Base-by-base conservation (phyloP, 2,888 invertebrate species). In the Electrophaes corylata region DNA sequence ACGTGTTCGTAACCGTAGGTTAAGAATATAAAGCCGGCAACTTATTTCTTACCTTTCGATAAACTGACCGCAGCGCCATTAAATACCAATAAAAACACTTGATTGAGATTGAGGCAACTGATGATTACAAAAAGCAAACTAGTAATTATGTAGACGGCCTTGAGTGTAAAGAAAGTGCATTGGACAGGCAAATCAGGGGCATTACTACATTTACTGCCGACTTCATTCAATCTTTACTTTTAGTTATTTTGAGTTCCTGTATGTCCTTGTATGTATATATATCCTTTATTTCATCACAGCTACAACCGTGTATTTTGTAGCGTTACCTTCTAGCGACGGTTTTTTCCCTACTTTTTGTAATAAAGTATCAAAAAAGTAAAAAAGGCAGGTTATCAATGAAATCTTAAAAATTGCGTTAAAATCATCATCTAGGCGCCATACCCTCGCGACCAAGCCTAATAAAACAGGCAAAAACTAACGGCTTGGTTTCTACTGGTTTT, bases 141-240 rank as follows among this genome's bases (percentile, higher is more conserved):
- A 6, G 37, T 48, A 46, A 54, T 57, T 45, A 53, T 53, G 33
- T 40, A 14, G 29, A 44, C 23, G 54, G 40, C 58, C 58, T 59
- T 59, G 53, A 12, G 16, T 14, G 20, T 51, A 43, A 49, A 12
- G 40, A 54, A 54, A 59, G 45, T 53, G 44, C 58, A 53, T 45
- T 37, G 31, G 44, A 52, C 37, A 53, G 31, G 23, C 20, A 43
- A 44, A 57, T 52, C 14, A 37, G 37, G 26, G 35, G 43, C n/a
- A n/a, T 58, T 49, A 33, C 52, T 39, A 31, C 14, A 43, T 41
- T 14, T 35, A 10, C 26, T 14, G 6, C 37, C 10, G 16, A 16
- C 37, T 16, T 37, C 16, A 16, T 16, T 37, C 37, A 5, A 12
- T 35, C 14, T 14, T 35, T 12, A n/a, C 4, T 20, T 20, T 20